phyloP scores from a whole-genome alignment of 2,888 invertebrate genomes.

The Adineta ricciae region DNA sequence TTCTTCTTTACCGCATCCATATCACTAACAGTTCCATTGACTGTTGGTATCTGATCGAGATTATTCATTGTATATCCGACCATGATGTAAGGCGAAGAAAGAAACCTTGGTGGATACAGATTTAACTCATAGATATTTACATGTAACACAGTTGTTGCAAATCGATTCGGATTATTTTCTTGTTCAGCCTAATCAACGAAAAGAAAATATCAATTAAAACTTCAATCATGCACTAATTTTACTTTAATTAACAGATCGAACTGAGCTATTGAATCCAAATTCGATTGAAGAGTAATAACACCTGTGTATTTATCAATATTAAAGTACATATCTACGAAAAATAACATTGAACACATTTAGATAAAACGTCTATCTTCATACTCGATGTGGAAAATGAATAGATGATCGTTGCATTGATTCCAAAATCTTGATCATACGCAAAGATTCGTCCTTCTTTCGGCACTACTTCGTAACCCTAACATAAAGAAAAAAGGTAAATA shows the following conservation, averaged over 20 bases:
- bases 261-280: not conserved
- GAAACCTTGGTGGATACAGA: not conserved
- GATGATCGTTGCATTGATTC: not conserved
- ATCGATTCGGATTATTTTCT: not conserved
- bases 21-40: not conserved
- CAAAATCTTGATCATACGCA: constrained; percentile 16
- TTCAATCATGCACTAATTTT: not conserved
- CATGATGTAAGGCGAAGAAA: not conserved
- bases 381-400: not conserved
- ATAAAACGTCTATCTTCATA: not conserved
- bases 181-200: not conserved
- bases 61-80: not conserved
- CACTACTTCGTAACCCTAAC: not conserved
- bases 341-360: too few relatives aligned
- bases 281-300: not conserved
- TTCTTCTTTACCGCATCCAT: not conserved
- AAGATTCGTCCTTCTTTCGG: not conserved
- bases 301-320: not conserved
- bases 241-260: not conserved
- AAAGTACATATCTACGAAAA: not conserved
- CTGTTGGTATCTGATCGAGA: not conserved
- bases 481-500: not conserved
- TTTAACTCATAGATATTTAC: not conserved
- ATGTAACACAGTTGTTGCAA: not conserved
- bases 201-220: not conserved